Conservation (phyloP, 2,797 vertebrate species). For the Eurystomus glaucurus region DNA sequence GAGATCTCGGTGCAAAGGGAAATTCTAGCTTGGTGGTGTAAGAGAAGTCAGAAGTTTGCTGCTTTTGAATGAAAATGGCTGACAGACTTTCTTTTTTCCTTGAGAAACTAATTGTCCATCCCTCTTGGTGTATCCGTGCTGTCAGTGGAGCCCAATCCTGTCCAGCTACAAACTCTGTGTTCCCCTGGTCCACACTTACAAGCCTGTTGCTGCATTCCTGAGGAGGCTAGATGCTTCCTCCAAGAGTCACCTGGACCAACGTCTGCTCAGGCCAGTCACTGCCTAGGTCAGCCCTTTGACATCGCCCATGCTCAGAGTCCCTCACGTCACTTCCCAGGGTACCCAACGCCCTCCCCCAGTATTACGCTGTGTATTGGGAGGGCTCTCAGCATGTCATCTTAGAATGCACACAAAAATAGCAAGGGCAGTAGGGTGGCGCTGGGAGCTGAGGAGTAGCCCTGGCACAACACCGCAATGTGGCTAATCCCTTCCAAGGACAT, state of each 20-base stretch:
- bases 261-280: not conserved
- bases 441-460: not conserved
- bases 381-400: not conserved
- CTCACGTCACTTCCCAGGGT: not conserved
- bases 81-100: not conserved
- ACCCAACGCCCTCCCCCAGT: too few relatives aligned
- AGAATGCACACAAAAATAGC: not conserved
- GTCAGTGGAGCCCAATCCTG: not conserved
- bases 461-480: rapidly evolving
- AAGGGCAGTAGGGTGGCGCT: not conserved
- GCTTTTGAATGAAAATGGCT: not conserved
- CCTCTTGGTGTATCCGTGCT: rapidly evolving
- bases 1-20: not conserved
- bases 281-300: not conserved
- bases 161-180: not conserved
- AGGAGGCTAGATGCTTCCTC: not conserved
- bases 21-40: not conserved
- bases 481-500: rapidly evolving
- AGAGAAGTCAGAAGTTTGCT: not conserved
- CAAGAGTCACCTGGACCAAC: not conserved
- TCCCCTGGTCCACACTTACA: not conserved
- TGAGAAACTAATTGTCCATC: not conserved
- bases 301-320: not conserved
- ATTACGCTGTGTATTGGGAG: rapidly evolving
- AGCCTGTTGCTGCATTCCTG: rapidly evolving